A percentile compares a stretch with the other conserved stretches of the same genome.
phyloP scores from a whole-genome alignment of 2,888 invertebrate species.

The Calameuta filiformis region DNA sequence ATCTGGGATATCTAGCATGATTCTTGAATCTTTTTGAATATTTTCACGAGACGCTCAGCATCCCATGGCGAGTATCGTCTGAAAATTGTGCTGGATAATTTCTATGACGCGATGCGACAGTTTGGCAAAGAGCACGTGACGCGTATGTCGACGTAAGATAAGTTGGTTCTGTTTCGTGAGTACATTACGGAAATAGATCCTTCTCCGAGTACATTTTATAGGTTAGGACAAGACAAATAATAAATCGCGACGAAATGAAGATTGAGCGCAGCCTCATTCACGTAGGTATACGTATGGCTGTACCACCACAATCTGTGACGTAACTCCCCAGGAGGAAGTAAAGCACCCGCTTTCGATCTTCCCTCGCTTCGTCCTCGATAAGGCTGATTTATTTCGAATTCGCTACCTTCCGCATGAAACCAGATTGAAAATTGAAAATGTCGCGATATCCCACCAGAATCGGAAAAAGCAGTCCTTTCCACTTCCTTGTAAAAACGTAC shows the following conservation, averaged over 20 bases:
- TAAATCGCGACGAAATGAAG: background rate
- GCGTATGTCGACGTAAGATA: background rate
- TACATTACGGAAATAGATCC: background rate
- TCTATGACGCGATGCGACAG: background rate
- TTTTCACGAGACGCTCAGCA: background rate
- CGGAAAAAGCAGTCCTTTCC: background rate
- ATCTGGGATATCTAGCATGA: background rate
- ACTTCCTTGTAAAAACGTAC: background rate
- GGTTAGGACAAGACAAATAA: background rate
- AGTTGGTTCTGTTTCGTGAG: background rate
- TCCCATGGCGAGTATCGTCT: background rate
- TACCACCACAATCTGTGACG: background rate
- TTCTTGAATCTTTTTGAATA: background rate
- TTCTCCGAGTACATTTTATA: background rate
- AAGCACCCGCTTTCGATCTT: background rate
- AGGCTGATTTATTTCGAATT: conserved; percentile 29
- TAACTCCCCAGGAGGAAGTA: background rate
- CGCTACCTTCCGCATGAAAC: conserved; percentile 3
- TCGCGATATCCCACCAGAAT: conserved; percentile 1
- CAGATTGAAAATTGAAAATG: conserved; percentile 25
- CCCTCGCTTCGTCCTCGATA: conserved; percentile 25
- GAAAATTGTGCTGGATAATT: background rate
- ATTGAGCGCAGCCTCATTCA: background rate
- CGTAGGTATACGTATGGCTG: background rate
- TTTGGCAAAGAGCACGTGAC: background rate